A percentile compares a stretch with the other conserved stretches of the same genome.
Evolutionary conservation across 2,113 vertebrate genomes (phyloP).

Genomic region (Actenoides lindsayi): DNA sequence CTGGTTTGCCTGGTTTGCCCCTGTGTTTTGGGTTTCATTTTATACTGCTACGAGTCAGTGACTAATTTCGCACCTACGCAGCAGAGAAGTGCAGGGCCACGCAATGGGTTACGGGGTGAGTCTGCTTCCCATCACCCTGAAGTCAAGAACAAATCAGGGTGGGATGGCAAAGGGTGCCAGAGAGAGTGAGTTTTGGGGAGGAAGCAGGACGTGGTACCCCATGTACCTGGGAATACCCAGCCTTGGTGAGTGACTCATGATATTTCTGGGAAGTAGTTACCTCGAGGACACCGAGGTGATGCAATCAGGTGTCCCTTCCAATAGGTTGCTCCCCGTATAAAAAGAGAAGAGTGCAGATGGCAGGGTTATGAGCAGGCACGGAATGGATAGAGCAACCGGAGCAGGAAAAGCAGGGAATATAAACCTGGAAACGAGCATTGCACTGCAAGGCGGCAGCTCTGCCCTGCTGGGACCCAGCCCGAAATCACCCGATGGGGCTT

Average conservation of each 20-base stretch:
- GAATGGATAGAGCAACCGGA: not conserved
- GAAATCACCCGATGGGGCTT: fast-evolving
- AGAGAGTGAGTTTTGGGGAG: not conserved
- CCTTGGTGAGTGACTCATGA: fast-evolving
- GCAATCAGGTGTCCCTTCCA: fast-evolving
- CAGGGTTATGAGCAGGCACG: fast-evolving
- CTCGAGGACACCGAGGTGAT: fast-evolving
- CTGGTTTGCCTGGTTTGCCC: not conserved
- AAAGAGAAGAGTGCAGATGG: fast-evolving
- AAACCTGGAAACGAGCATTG: not conserved
- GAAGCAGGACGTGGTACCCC: fast-evolving
- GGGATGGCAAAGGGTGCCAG: not conserved
- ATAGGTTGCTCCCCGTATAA: fast-evolving
- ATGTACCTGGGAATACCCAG: fast-evolving
- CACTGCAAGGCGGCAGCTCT: not conserved
- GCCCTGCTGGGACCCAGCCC: not conserved
- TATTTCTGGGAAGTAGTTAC: fast-evolving
- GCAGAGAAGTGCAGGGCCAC: fast-evolving
- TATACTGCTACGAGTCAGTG: fast-evolving
- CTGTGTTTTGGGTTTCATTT: not conserved
- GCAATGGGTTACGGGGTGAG: fast-evolving
- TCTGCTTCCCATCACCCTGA: fast-evolving
- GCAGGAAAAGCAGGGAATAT: not conserved
- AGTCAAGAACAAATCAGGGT: fast-evolving
- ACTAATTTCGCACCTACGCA: fast-evolving